Evolutionary conservation across 2,888 invertebrate genomes (phyloP), one percentile per base, ranked within the genome.

Genomic region (Tipula helvola): DNA sequence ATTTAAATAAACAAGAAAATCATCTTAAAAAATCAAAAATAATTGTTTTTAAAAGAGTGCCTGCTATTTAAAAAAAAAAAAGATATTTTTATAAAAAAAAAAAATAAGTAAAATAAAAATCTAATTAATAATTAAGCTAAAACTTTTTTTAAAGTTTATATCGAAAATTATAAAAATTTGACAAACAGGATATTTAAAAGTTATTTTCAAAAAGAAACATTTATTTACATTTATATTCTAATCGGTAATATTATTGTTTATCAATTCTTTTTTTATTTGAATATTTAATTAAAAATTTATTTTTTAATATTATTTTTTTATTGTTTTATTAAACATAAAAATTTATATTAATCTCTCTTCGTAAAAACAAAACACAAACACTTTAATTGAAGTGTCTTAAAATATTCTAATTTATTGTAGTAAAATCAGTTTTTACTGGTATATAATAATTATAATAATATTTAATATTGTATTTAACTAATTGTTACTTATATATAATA

Each of bases 31-130:
- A 71, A 71, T 71, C 71, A 71, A 71, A 71, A 71, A 10, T 71
- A 71, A 71, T 71, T 71, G 71, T 71, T 71, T 71, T 71, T 71
- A 71, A 71, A 71, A 71, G 71, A 71, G 71, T 71, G 71, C 71
- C 71, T 71, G 71, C 71, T 71, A 71, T 71, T 71, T 52, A 52
- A 52, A 71, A 71, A 71, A 71, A 71, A 71, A 28, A 71, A 71
- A 71, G 5, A 71, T 71, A 71, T 71, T 71, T 71, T 71, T 71
- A 71, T 71, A 71, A 71, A 71, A 57, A 47, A 71, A 71, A 71
- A 57, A 47, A 16, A 57, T 16, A 18, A 57, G 4, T 47, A 52
- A 52, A 52, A 52, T 13, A 13, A 57, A 57, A 57, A 57, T 16
- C n/a, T 57, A n/a, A 57, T 71, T 28, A 71, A 71, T 71, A 71